phyloP scores from a whole-genome alignment of 1,140 invertebrate species.

The Apolygus lucorum region DNA sequence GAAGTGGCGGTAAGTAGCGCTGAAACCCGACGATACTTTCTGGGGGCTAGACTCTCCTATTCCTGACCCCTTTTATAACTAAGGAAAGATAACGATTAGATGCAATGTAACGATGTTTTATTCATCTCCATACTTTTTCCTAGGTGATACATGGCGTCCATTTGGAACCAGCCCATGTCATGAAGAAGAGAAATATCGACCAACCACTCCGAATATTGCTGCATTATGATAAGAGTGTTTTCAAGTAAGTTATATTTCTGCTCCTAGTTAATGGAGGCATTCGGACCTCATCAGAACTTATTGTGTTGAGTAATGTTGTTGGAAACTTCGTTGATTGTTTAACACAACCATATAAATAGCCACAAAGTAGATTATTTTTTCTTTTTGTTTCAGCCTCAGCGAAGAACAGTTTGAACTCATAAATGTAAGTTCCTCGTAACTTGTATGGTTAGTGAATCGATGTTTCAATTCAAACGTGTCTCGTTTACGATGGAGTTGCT shows the following conservation, averaged over 20 bases:
- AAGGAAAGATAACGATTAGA: neutral
- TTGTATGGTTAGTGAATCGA: too few species aligned
- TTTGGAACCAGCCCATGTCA: constrained; percentile 64
- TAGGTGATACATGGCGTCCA: constrained; percentile 78
- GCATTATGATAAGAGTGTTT: constrained; percentile 82
- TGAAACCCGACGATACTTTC: neutral
- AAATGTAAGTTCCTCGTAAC: constrained; percentile 69
- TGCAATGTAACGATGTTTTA: neutral
- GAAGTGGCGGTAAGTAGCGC: neutral
- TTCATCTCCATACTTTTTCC: constrained; percentile 24
- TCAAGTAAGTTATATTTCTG: constrained; percentile 52
- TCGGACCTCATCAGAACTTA: neutral
- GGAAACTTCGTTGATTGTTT: neutral
- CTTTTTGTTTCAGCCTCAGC: constrained; percentile 61
- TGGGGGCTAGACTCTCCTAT: neutral
- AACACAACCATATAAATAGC: neutral
- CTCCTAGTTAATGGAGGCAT: neutral
- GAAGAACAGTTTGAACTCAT: constrained; percentile 71
- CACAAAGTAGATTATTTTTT: too few species aligned
- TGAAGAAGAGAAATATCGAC: constrained; percentile 73
- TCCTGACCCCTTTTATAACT: neutral
- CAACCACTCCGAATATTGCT: constrained; percentile 81
- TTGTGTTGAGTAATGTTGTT: neutral
- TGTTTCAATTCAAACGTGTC: too few species aligned
- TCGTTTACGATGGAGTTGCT: too few species aligned